Conservation (phyloP, 2,113 vertebrate species). For the Scomber scombrus region DNA sequence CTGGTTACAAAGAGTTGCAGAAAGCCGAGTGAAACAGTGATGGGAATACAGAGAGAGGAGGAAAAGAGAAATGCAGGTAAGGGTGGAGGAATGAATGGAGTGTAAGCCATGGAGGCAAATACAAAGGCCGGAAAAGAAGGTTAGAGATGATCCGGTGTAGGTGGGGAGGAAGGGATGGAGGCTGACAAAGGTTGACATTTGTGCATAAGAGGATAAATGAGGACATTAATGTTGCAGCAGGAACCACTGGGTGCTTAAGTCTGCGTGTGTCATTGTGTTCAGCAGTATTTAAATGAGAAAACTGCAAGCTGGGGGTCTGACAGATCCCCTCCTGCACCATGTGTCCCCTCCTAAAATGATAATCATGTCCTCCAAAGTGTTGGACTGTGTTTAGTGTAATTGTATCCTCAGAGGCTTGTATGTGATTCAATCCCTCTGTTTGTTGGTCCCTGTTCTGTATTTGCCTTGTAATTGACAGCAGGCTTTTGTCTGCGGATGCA, state of each 20-base stretch:
- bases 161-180: conserved; percentile 55
- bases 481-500: conserved; percentile 23
- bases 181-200: conserved; percentile 82
- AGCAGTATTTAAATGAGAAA: conserved; percentile 64
- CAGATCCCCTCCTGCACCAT: neutral
- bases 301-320: conserved; percentile 25
- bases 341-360: conserved; percentile 36
- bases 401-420: conserved; percentile 38
- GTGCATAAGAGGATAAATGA: conserved; percentile 80
- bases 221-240: conserved; percentile 83
- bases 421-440: conserved; percentile 2
- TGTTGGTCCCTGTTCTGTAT: conserved; percentile 31
- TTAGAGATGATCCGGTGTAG: conserved; percentile 47
- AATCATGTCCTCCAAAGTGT: conserved; percentile 35
- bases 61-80: conserved; percentile 24
- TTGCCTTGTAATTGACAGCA: conserved; percentile 53
- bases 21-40: conserved; percentile 33
- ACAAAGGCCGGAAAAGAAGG: conserved; percentile 49
- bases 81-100: conserved; percentile 42
- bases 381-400: conserved; percentile 23
- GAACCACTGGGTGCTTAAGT: conserved; percentile 64
- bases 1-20: conserved; percentile 38
- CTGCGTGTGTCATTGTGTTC: conserved; percentile 63
- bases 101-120: conserved; percentile 56
- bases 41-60: conserved; percentile 45